These are phyloP conservation scores for Notolabrus celidotus DNA, from an alignment of 2,797 vertebrate genomes.

Conservation along the genomic window DNA sequence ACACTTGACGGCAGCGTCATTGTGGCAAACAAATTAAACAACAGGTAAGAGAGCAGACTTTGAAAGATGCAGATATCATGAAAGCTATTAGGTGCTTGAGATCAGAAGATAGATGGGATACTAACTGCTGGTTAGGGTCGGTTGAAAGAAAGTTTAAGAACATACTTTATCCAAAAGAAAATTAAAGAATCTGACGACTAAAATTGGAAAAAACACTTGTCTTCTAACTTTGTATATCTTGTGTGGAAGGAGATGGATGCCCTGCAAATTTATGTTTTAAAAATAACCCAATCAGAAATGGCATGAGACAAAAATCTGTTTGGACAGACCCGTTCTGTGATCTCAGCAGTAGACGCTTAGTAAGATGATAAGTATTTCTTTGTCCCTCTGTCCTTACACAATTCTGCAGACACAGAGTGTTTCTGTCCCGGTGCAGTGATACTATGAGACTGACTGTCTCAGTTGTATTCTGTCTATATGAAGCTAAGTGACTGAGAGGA, in stretches of 20 bases:
- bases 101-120: too few relatives aligned
- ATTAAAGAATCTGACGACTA: too few relatives aligned
- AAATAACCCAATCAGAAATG: conserved; percentile 13
- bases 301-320: not conserved
- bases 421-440: conserved; percentile 16
- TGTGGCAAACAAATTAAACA: too few relatives aligned
- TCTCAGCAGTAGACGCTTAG: not conserved
- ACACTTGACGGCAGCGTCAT: too few relatives aligned
- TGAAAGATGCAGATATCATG: too few relatives aligned
- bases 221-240: too few relatives aligned
- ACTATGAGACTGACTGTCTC: conserved; percentile 9
- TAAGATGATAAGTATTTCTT: not conserved
- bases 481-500: conserved; percentile 65
- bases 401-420: conserved; percentile 13
- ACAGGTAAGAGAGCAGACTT: too few relatives aligned
- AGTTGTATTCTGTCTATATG: conserved; percentile 37
- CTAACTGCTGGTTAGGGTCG: not conserved
- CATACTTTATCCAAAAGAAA: too few relatives aligned
- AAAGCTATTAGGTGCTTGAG: too few relatives aligned
- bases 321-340: not conserved
- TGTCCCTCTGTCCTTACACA: conserved; percentile 1
- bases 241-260: too few relatives aligned
- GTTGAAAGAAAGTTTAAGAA: too few relatives aligned
- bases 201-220: too few relatives aligned
- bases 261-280: not conserved